Evolutionary conservation across 2,113 vertebrate species (phyloP).

Genomic region (Charadrius vociferus): DNA sequence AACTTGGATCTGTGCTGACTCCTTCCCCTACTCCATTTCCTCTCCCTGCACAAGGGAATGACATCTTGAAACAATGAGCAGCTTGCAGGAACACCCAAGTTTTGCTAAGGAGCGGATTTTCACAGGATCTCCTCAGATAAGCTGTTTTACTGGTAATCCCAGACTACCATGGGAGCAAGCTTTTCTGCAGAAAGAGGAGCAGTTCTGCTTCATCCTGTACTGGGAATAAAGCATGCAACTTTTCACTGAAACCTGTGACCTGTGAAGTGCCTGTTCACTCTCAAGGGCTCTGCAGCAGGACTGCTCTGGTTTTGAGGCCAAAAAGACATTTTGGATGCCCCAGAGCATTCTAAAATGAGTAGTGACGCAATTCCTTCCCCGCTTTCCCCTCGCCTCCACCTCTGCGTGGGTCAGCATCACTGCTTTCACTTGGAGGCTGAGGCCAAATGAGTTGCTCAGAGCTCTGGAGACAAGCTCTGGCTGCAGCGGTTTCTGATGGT

Average conservation of each 20-base stretch:
- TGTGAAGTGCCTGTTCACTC: not conserved
- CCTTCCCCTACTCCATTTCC: slow-evolving; percentile 1
- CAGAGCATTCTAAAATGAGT: not conserved
- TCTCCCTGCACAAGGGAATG: not conserved
- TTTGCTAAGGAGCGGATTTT: not conserved
- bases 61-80: slow-evolving; percentile 18
- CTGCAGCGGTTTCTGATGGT: not conserved
- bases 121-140: not conserved
- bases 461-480: not conserved
- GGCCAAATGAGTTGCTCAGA: not conserved
- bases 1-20: not conserved
- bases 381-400: not conserved
- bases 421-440: not conserved
- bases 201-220: not conserved
- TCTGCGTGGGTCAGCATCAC: not conserved
- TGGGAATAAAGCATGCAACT: accelerated
- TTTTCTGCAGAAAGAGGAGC: not conserved
- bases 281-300: not conserved
- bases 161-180: not conserved
- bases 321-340: not conserved
- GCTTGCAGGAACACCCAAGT: not conserved
- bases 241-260: not conserved
- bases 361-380: accelerated
- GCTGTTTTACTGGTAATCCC: not conserved
- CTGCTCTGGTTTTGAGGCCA: not conserved